These are phyloP conservation scores for Julus scandinavius DNA, from an alignment of 2,888 invertebrate genomes.

Conservation along the genomic window DNA sequence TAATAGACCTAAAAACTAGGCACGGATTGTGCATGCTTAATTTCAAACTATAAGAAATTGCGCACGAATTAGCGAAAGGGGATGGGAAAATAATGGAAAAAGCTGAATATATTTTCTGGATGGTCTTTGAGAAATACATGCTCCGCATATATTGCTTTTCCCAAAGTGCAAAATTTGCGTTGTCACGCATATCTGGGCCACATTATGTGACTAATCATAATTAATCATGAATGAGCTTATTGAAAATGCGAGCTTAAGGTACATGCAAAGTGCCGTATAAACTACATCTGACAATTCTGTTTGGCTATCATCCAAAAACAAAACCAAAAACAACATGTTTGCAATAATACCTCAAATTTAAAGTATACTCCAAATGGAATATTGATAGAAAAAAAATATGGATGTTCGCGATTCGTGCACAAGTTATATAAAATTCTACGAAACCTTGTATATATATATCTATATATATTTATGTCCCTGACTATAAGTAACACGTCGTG, in stretches of 20 bases:
- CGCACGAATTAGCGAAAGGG: slow-evolving; percentile 28
- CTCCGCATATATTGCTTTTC: not conserved
- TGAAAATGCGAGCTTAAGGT: slow-evolving; percentile 18
- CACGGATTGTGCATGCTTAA: slow-evolving; percentile 42
- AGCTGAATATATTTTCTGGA: not conserved
- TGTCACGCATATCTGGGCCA: slow-evolving; percentile 12
- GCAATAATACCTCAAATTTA: not conserved
- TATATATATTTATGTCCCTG: not conserved
- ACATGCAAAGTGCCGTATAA: not conserved
- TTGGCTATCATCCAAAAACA: not conserved
- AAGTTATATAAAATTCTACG: not conserved
- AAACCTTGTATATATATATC: not conserved
- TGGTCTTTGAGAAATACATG: slow-evolving; percentile 24
- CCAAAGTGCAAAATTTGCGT: slow-evolving; percentile 27
- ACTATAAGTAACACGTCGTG: not conserved
- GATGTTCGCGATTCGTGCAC: not conserved
- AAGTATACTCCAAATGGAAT: not conserved
- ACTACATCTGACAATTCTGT: not conserved
- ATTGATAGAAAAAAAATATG: not conserved
- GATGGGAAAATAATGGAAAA: not conserved
- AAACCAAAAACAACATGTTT: not conserved
- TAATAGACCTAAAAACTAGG: slow-evolving; percentile 21
- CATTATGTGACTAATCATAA: slow-evolving; percentile 35
- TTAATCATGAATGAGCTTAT: slow-evolving; percentile 42
- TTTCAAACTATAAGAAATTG: slow-evolving; percentile 38